Conservation (phyloP, 1,140 invertebrate species). For the Dinothrombium tinctorium region DNA sequence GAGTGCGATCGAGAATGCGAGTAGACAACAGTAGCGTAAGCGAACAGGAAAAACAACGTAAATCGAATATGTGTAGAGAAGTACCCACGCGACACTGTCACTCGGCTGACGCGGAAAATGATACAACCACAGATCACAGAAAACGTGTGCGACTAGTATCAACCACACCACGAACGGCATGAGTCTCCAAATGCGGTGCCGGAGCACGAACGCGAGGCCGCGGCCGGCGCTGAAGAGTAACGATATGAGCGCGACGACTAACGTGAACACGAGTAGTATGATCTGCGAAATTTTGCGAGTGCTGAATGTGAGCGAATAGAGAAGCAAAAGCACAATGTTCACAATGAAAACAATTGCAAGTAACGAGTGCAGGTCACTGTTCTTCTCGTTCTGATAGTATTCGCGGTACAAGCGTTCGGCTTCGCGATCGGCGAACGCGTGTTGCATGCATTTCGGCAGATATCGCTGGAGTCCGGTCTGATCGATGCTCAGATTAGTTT, state of each 20-base stretch:
- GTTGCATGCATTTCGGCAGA: conserved; percentile 16
- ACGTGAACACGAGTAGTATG: not conserved
- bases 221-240: not conserved
- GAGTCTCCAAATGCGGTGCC: conserved; percentile 8
- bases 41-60: conserved; percentile 52
- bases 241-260: not conserved
- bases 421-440: conserved; percentile 17
- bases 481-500: conserved; percentile 14
- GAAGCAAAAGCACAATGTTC: conserved; percentile 11
- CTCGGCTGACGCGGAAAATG: conserved; percentile 17
- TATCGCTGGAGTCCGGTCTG: conserved; percentile 16
- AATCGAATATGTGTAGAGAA: conserved; percentile 59
- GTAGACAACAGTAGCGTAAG: conserved; percentile 32
- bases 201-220: not conserved
- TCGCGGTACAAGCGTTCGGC: conserved; percentile 17
- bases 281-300: not conserved
- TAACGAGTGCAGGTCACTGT: conserved; percentile 14
- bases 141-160: conserved; percentile 13
- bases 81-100: conserved; percentile 43
- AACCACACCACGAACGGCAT: conserved; percentile 15
- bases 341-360: conserved; percentile 14
- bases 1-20: conserved; percentile 26
- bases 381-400: conserved; percentile 18
- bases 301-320: not conserved
- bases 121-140: conserved; percentile 16